Base-by-base conservation (phyloP, 2,113 vertebrate species). In the Xenopus laevis region DNA sequence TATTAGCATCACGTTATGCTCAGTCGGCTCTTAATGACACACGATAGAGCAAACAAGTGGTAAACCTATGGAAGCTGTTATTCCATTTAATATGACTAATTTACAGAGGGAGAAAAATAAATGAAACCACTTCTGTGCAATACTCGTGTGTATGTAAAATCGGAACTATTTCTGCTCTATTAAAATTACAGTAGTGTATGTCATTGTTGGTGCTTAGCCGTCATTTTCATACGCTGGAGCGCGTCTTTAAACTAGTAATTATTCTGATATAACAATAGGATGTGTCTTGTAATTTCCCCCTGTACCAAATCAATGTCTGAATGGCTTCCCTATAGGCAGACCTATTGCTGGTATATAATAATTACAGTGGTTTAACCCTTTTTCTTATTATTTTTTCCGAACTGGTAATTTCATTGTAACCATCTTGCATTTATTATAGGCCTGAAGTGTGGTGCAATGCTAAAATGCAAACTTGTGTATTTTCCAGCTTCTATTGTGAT, bases 401-500 rank as follows among this genome's bases (percentile, higher is more conserved):
- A 50, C 47, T 0, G 11, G 47, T 50, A 16, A 50, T 50, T 50
- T 50, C 1, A 9, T 50, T 10, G 6, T 50, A 40, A 16, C 15
- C 47, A 50, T 16, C 6, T 50, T 50, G 9, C 13, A 13, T 40
- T 40, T 40, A 1, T 9, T 50, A 4, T 50, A 27, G 23, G 23
- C 23, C 23, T 27, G 23, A 27, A 27, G 23, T 27, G 23, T 27
- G 23, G 47, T 16, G 6, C 6, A 50, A 2, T 2, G 3, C 1
- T 50, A 3, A 50, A 4, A 50, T 12, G 10, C 13, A 50, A 12
- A 13, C 12, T 50, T 50, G 47, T 50, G 15, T 84, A 83, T 78
- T 27, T 79, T 83, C 18, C 74, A 99, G 96, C 95, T 27, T 96
- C 95, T 79, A 95, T 98, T 33, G 95, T 99, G 65, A 85, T 91